These are phyloP conservation scores for Mimas tiliae DNA, from an alignment of 2,888 invertebrate species.

Conservation along the genomic window DNA sequence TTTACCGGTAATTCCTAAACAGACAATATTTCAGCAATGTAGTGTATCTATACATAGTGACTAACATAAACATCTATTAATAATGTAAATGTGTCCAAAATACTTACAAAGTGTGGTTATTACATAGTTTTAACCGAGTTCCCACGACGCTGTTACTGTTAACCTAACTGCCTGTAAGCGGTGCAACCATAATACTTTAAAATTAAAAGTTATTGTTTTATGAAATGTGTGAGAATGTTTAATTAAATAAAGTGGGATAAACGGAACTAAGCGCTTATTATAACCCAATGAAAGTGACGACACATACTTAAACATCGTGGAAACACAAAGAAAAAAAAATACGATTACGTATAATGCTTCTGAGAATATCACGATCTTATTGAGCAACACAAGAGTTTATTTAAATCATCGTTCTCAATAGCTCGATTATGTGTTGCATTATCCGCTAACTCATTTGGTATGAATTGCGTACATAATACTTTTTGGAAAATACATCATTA, in stretches of 20 bases:
- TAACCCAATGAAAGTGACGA: slow-evolving; percentile 69
- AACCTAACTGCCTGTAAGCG: slow-evolving; percentile 79
- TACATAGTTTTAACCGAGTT: slow-evolving; percentile 72
- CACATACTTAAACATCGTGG: slow-evolving; percentile 49
- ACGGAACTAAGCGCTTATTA: slow-evolving; percentile 65
- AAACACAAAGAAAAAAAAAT: slow-evolving; percentile 50
- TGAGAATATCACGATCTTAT: slow-evolving; percentile 58
- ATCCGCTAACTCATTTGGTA: slow-evolving; percentile 4
- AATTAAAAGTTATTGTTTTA: slow-evolving; percentile 82
- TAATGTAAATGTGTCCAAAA: slow-evolving; percentile 34
- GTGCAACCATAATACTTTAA: slow-evolving; percentile 78
- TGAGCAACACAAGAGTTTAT: slow-evolving; percentile 43
- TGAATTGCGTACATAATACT: slow-evolving; percentile 3
- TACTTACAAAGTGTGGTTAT: slow-evolving; percentile 45
- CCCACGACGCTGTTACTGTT: slow-evolving; percentile 79
- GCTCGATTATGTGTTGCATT: slow-evolving; percentile 3
- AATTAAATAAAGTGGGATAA: slow-evolving; percentile 79
- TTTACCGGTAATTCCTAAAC: no score
- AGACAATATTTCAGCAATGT: no score
- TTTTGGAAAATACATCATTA: slow-evolving; percentile 19
- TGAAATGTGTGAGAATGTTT: slow-evolving; percentile 82
- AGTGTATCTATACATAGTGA: neutral
- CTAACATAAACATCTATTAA: no score
- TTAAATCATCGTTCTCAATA: slow-evolving; percentile 1
- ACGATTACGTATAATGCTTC: slow-evolving; percentile 52